Evolutionary conservation across 2,888 invertebrate genomes (phyloP).

Genomic region (Teinopalpus imperialis): DNA sequence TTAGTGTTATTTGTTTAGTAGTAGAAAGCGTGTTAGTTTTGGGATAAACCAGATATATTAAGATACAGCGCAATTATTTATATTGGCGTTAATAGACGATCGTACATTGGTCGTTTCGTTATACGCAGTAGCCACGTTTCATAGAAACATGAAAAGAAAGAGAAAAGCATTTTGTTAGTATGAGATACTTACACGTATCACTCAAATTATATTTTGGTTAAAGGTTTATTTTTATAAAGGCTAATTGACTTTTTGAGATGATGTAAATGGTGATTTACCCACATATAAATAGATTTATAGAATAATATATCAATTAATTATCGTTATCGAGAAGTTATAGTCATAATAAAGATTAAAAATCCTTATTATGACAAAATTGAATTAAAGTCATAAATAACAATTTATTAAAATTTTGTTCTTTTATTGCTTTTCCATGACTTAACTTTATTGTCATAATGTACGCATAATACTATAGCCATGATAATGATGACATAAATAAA

Average conservation of each 20-base stretch:
- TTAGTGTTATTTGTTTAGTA: conserved; percentile 41
- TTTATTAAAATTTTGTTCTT: too few species aligned
- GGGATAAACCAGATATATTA: conserved; percentile 79
- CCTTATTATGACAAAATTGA: too few species aligned
- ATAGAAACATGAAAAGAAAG: conserved; percentile 82
- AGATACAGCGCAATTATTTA: conserved; percentile 63
- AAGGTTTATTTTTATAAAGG: conserved; percentile 1
- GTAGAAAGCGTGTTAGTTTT: conserved; percentile 74
- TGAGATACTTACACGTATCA: conserved; percentile 54
- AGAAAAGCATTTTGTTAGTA: conserved; percentile 79
- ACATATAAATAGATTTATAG: too few species aligned
- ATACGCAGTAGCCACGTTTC: conserved; percentile 76
- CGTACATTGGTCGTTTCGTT: conserved; percentile 51
- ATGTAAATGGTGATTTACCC: too few species aligned
- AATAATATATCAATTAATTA: too few species aligned
- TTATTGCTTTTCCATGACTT: too few species aligned
- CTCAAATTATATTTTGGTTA: conserved; percentile 42
- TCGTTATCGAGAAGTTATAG: too few species aligned
- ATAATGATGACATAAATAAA: not conserved
- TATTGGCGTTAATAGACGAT: conserved; percentile 60
- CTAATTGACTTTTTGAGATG: not conserved
- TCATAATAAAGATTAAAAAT: too few species aligned
- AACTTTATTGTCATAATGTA: too few species aligned
- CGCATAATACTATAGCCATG: not conserved
- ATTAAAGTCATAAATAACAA: too few species aligned